phyloP scores from a whole-genome alignment of 2,113 vertebrate species.

The Nyctibius bracteatus region DNA sequence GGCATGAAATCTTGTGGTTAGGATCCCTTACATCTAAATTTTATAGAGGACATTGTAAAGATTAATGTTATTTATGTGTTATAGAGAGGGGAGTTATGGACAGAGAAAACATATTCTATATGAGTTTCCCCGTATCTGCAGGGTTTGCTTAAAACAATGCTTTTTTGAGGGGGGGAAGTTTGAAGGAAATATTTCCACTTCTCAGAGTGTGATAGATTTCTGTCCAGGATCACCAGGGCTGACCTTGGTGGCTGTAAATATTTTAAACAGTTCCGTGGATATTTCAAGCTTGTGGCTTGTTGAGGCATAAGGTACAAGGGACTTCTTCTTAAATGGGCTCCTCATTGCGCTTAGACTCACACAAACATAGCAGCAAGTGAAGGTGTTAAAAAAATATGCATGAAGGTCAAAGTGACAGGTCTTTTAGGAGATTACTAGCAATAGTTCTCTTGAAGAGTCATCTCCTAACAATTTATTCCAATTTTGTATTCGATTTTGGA shows the following conservation, averaged over 20 bases:
- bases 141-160: background rate
- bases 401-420: slow-evolving; percentile 23
- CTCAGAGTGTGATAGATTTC: background rate
- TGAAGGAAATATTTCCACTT: background rate
- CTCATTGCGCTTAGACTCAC: background rate
- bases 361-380: background rate
- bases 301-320: background rate
- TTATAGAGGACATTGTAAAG: background rate
- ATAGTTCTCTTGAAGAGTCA: slow-evolving; percentile 31
- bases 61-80: background rate
- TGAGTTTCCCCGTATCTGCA: background rate
- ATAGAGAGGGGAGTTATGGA: background rate
- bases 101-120: background rate
- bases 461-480: slow-evolving; percentile 42
- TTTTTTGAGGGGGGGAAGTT: background rate
- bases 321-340: slow-evolving; percentile 6
- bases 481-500: background rate
- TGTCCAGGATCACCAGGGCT: background rate
- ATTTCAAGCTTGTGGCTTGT: slow-evolving; percentile 29
- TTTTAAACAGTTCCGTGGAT: background rate
- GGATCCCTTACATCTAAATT: background rate
- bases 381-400: background rate
- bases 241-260: slow-evolving; percentile 25
- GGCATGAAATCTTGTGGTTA: background rate
- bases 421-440: slow-evolving; percentile 10